Evolutionary conservation across 2,797 vertebrate species (phyloP).

Genomic region (Leucoraja ocellata): DNA sequence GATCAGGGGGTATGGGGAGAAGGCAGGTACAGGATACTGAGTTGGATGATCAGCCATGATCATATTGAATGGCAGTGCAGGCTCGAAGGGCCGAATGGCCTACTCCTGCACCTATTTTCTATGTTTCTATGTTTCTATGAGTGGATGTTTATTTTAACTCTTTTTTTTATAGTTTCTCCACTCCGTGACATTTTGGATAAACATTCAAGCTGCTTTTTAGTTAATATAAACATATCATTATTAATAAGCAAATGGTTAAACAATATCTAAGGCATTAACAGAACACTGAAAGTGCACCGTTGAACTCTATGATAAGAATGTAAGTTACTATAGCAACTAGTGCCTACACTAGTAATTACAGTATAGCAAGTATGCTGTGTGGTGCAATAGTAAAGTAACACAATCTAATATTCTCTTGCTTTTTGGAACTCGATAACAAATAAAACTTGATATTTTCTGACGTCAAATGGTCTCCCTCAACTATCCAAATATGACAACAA

Average conservation of each 20-base stretch:
- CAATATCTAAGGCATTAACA: background rate
- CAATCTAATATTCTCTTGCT: background rate
- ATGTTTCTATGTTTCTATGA: too few relatives aligned
- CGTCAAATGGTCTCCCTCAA: background rate
- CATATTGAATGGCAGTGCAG: too few relatives aligned
- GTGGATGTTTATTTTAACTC: background rate
- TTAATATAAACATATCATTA: background rate
- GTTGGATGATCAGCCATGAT: too few relatives aligned
- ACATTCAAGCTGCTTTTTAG: background rate
- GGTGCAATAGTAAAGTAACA: background rate
- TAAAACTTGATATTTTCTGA: background rate
- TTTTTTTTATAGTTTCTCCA: background rate
- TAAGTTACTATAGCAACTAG: conserved; percentile 27
- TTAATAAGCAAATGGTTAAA: background rate
- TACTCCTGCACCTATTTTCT: too few relatives aligned
- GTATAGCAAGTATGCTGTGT: background rate
- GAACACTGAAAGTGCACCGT: background rate
- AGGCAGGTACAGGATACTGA: too few relatives aligned
- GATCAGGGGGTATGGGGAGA: too few relatives aligned
- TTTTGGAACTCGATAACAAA: background rate
- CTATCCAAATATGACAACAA: background rate
- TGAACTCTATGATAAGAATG: conserved; percentile 21
- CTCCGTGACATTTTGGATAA: background rate
- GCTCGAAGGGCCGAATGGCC: too few relatives aligned
- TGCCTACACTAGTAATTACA: conserved; percentile 11